Base-by-base conservation (phyloP, 2,888 invertebrate genomes). In the Eupithecia vulgata region DNA sequence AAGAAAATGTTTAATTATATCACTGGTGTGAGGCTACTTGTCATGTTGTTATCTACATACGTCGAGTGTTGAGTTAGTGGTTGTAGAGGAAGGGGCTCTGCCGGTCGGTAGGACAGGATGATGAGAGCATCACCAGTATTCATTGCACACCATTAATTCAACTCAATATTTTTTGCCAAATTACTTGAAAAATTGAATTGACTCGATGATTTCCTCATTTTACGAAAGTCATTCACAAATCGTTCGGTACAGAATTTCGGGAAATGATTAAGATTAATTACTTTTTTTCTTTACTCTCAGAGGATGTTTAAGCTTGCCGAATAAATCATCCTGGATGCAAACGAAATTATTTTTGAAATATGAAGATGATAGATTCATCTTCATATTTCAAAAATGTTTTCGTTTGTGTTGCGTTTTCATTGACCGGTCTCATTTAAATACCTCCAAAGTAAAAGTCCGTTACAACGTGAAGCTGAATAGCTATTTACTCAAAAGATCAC, bases 61-160 rank as follows among this genome's bases (percentile, higher is more conserved):
- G 0, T 17, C 17, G 12, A 1, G 12, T 12, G 37, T 40, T 13
- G 42, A 45, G 17, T 45, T 45, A 45, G 6, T 17, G 45, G n/a
- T 45, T 17, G 17, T n/a, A 45, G 17, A 45, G 45, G 7, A 4
- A 40, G 13, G 0, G 40, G 13, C n/a, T n/a, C n/a, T n/a, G n/a
- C n/a, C n/a, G n/a, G n/a, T n/a, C n/a, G n/a, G n/a, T n/a, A 15
- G 15, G 42, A 17, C 42, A 42, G 42, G 4, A 2, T n/a, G 40
- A 40, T 7, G 62, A 37, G 17, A 34, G 37, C 37, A 42, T 42
- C 40, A 13, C 65, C 21, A 65, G 65, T 13, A 37, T 12, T 13
- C 10, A 52, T n/a, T n/a, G 17, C 86, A 89, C 87, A 85, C 89
- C 91, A 90, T 91, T 91, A 91, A 87, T 82, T 84, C 71, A 70